Evolutionary conservation across 2,113 vertebrate genomes (phyloP).

Genomic region (Hippocampus abdominalis): DNA sequence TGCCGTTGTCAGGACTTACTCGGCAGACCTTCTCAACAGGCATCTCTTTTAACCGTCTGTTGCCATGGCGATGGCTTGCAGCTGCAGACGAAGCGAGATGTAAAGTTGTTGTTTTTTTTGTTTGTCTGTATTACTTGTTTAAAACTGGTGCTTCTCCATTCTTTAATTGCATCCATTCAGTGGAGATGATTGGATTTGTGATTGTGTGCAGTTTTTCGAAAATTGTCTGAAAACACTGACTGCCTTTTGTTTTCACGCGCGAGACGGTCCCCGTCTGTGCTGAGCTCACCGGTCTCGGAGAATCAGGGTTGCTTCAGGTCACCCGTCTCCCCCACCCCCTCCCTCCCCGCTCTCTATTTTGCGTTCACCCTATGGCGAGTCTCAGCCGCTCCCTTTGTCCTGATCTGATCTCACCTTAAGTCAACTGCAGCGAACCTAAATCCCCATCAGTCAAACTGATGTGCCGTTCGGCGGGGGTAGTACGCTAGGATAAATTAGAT

Average conservation of each 20-base stretch:
- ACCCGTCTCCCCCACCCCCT: slow-evolving; percentile 46
- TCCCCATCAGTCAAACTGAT: slow-evolving; percentile 38
- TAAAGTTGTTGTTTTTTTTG: slow-evolving; percentile 57
- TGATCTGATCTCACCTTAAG: slow-evolving; percentile 39
- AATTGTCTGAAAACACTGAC: neutral
- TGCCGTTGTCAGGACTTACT: slow-evolving; percentile 52
- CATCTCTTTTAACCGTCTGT: slow-evolving; percentile 68
- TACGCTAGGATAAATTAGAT: slow-evolving; percentile 34
- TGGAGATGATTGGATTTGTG: slow-evolving; percentile 12
- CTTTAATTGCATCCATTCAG: slow-evolving; percentile 23
- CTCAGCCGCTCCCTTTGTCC: slow-evolving; percentile 28
- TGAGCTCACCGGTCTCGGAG: slow-evolving; percentile 31
- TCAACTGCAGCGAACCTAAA: slow-evolving; percentile 10
- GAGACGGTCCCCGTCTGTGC: slow-evolving; percentile 39
- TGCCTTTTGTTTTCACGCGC: slow-evolving; percentile 10
- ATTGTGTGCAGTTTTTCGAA: slow-evolving; percentile 26
- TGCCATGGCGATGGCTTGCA: slow-evolving; percentile 68
- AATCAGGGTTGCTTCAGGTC: slow-evolving; percentile 66
- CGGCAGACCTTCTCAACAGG: slow-evolving; percentile 46
- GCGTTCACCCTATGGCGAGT: slow-evolving; percentile 7
- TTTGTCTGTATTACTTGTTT: slow-evolving; percentile 20
- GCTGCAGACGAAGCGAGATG: slow-evolving; percentile 50
- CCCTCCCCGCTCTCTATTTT: slow-evolving; percentile 29
- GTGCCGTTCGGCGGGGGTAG: slow-evolving; percentile 22
- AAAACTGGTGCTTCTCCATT: slow-evolving; percentile 57